phyloP scores from a whole-genome alignment of 2,113 vertebrate genomes.

The Elanus axillaris region DNA sequence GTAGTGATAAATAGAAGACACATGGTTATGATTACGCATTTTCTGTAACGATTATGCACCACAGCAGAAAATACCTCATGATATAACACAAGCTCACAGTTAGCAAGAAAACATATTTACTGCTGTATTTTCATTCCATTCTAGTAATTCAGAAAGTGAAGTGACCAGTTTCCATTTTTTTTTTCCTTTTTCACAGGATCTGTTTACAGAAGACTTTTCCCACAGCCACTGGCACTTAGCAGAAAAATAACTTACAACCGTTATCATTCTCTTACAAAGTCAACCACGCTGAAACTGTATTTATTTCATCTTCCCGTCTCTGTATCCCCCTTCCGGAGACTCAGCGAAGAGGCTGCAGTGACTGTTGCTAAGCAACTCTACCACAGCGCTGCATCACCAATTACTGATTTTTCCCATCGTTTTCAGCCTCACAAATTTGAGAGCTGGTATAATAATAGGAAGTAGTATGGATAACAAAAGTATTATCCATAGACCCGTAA shows the following conservation, averaged over 20 bases:
- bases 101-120: background rate
- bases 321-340: conserved; percentile 71
- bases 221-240: conserved; percentile 39
- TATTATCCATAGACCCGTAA: background rate
- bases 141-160: background rate
- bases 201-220: conserved; percentile 20
- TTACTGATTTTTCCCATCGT: conserved; percentile 63
- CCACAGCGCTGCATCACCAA: conserved; percentile 61
- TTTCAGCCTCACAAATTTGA: conserved; percentile 63
- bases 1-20: conserved; percentile 51
- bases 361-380: conserved; percentile 74
- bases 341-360: conserved; percentile 44
- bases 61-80: background rate
- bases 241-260: conserved; percentile 24
- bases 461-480: background rate
- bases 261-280: background rate
- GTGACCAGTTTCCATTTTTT: background rate
- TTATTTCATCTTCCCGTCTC: conserved; percentile 70
- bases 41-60: background rate
- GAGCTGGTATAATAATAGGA: conserved; percentile 1
- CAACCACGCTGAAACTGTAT: background rate
- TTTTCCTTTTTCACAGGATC: background rate
- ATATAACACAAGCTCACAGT: background rate
- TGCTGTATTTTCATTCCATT: background rate
- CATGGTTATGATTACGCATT: background rate